Percentiles rank a stretch among this genome's conserved stretches.
Conservation (phyloP, 2,888 invertebrate genomes). For the Cotesia congregata region DNA sequence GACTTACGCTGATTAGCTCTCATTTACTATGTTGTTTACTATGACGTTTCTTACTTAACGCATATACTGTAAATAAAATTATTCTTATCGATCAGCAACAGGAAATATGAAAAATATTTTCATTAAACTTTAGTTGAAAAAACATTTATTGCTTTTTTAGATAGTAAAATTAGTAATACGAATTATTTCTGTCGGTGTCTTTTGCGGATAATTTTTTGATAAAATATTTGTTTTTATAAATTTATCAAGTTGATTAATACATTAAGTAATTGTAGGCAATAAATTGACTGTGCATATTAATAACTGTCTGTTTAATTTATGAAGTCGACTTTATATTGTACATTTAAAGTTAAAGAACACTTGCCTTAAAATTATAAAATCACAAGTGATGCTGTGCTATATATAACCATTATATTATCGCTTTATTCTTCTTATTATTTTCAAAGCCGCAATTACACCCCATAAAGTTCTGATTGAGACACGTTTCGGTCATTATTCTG, state of each 20-base stretch:
- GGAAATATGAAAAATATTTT: background rate
- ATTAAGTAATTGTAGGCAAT: background rate
- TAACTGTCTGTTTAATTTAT: conserved; percentile 2
- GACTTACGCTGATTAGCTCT: conserved; percentile 50
- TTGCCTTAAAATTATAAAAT: conserved; percentile 3
- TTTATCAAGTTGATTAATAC: background rate
- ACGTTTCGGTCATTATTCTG: conserved; percentile 65
- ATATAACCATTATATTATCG: conserved; percentile 17
- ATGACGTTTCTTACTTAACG: conserved; percentile 18
- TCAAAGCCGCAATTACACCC: conserved; percentile 61
- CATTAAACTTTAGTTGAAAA: background rate
- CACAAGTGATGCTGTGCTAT: background rate
- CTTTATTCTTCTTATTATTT: conserved; percentile 7
- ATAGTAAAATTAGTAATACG: background rate
- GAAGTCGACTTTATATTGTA: background rate
- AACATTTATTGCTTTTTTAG: background rate
- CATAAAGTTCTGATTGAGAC: conserved; percentile 66
- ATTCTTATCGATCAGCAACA: background rate
- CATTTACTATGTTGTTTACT: conserved; percentile 50
- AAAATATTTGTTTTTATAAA: background rate
- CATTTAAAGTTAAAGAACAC: background rate
- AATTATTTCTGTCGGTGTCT: too few species aligned
- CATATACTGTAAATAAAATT: background rate
- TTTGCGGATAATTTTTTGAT: background rate
- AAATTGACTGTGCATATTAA: background rate